Percentiles rank a stretch among this genome's conserved stretches.
Conservation (phyloP, 2,888 invertebrate species). For the Melanargia galathea region DNA sequence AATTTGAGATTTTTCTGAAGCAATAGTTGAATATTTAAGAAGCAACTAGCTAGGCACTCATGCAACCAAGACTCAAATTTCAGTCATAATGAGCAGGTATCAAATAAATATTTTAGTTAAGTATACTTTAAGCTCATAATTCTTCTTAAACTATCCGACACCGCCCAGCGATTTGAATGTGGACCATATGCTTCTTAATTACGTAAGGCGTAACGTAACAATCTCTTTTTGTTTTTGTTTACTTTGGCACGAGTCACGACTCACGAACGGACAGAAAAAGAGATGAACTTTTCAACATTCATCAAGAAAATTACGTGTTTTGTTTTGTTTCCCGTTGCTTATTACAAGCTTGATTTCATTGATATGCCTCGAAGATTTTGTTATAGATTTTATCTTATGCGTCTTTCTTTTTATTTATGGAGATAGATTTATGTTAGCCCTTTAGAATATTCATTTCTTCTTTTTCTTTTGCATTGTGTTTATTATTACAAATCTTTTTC, state of each 20-base stretch:
- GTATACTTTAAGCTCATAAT: conserved; percentile 28
- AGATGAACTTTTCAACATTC: conserved; percentile 43
- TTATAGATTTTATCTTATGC: conserved; percentile 5
- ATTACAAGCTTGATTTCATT: conserved; percentile 20
- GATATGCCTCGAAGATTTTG: background rate
- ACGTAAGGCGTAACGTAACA: conserved; percentile 48
- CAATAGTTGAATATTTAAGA: background rate
- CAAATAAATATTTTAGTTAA: background rate
- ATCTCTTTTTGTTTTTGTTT: conserved; percentile 52
- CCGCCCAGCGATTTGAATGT: conserved; percentile 41
- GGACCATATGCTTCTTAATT: conserved; percentile 51
- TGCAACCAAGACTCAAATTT: background rate
- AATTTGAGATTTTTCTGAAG: background rate
- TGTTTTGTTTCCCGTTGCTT: conserved; percentile 28
- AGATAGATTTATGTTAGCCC: background rate
- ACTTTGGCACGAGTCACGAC: conserved; percentile 52
- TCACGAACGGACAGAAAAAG: conserved; percentile 37
- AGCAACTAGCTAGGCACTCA: background rate
- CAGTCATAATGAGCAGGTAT: too few species aligned
- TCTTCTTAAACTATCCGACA: conserved; percentile 33
- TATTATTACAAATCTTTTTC: background rate
- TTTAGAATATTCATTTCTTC: background rate
- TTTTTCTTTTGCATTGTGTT: background rate
- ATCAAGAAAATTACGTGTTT: conserved; percentile 35
- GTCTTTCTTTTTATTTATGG: background rate